Evolutionary conservation across 2,888 invertebrate species (phyloP), one percentile per base, ranked within the genome.

Genomic region (Sarcophaga variegata): DNA sequence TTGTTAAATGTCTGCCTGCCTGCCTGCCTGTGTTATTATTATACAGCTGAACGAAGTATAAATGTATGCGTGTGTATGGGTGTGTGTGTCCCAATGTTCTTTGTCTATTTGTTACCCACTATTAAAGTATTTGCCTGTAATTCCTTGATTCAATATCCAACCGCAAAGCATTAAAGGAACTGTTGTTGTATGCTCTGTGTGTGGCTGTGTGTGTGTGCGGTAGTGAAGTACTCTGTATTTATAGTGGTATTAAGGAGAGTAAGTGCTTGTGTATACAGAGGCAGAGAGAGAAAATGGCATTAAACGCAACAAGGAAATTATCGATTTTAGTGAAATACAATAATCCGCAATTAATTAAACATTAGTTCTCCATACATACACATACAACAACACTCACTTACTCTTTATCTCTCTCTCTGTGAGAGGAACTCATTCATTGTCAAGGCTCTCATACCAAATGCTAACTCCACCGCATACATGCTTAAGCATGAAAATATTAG

Each of bases 311-410:
- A 69, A 54, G 54, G 17, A 69, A 62, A 63, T 75, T 74, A 81
- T 81, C 81, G 81, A 81, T 81, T 75, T 75, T 81, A 67, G 20
- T 81, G 45, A 66, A 72, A 66, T 62, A 81, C 74, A 74, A 75
- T 81, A 81, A 81, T 81, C 81, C 69, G 69, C 81, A 75, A 81
- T 81, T 81, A 75, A 81, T 81, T 81, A 75, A 81, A 75, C 62
- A 62, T 75, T 75, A 81, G 75, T 69, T 37, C 27, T 17, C 47
- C 37, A 79, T 20, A 77, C 45, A 45, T 49, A 64, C 1, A 59
- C 22, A 22, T 5, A 22, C 2, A 20, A 22, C 25, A 63, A 62
- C 63, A 63, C 10, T 27, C 1, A 12, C 3, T 14, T 54, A 54
- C 54, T 54, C 54, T 12, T 14, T 17, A 12, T 14, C 37, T 14